Evolutionary conservation across 1,140 invertebrate species (phyloP), one percentile per base, ranked within the genome.

Genomic region (Chlorops oryzae): DNA sequence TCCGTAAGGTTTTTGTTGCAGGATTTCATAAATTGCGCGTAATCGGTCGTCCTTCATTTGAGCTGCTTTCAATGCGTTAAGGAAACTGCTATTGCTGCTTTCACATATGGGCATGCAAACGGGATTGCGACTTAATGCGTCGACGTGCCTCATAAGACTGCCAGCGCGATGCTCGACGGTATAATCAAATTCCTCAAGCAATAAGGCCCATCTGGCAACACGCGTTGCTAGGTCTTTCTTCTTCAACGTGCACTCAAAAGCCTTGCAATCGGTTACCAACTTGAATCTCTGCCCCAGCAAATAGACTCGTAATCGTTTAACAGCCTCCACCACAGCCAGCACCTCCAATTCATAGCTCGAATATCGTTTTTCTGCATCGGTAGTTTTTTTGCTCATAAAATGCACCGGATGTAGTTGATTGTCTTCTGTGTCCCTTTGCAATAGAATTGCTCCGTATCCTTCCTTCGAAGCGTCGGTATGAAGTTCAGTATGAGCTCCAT

Each of bases 101-200:
- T 32, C 40, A 5, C 6, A 9, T 21, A 42, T 42, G 38, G n/a
- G 38, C 7, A 42, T 21, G 20, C 21, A 9, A 5, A 25, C 7
- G 6, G 43, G 23, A 20, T 27, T 18, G 13, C 43, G 23, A 40
- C 72, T 75, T 1, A 76, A 42, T 0, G 70, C 70, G 48, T 77
- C 75, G 2, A 63, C 72, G 52, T 77, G 74, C 44, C 60, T 62
- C 65, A 77, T 72, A 12, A 51, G 32, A 1, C 13, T 55, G 18
- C 73, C 72, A 7, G 50, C 25, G 41, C 73, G 41, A 47, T 77
- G 73, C 45, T 58, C 50, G 10, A 73, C 48, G 27, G 46, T 40
- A 27, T 69, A 76, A 24, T 70, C 58, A 49, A 56, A 74, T 2
- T 62, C 61, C 51, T 66, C 6, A 5, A 35, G 15, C 17, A 38